Percentiles rank a stretch among this genome's conserved stretches.
Evolutionary conservation across 2,797 vertebrate genomes (phyloP).

Genomic region (Dallia pectoralis): DNA sequence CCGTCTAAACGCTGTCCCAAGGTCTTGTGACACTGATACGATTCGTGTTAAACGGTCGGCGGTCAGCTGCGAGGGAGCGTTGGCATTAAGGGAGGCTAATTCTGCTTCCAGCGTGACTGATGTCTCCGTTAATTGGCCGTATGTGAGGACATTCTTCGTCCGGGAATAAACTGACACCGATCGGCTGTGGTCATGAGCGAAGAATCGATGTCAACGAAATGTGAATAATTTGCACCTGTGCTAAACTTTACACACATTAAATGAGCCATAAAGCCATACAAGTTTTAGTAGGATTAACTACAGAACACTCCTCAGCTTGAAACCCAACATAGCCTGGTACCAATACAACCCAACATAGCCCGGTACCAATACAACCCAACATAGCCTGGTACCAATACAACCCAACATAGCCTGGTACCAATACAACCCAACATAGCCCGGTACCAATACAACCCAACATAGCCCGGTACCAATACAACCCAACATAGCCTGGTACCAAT

Average conservation of each 20-base stretch:
- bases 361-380: too few species aligned
- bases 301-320: neutral
- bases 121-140: conserved; percentile 35
- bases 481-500: too few species aligned
- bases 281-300: conserved; percentile 60
- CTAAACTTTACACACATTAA: conserved; percentile 58
- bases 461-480: too few species aligned
- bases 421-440: too few species aligned
- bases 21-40: neutral
- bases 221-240: conserved; percentile 74
- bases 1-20: neutral
- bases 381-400: too few species aligned
- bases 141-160: conserved; percentile 43
- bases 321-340: conserved; percentile 1
- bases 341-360: neutral
- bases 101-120: conserved; percentile 15
- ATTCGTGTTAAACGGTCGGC: neutral
- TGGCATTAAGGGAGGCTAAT: conserved; percentile 13
- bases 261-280: conserved; percentile 57
- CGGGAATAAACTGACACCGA: conserved; percentile 4
- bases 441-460: too few species aligned
- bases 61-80: conserved; percentile 8
- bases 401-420: too few species aligned
- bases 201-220: conserved; percentile 37
- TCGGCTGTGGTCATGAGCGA: neutral